Evolutionary conservation across 1,140 invertebrate species (phyloP), one percentile per base, ranked within the genome.

Genomic region (Catajapyx aquilonaris): DNA sequence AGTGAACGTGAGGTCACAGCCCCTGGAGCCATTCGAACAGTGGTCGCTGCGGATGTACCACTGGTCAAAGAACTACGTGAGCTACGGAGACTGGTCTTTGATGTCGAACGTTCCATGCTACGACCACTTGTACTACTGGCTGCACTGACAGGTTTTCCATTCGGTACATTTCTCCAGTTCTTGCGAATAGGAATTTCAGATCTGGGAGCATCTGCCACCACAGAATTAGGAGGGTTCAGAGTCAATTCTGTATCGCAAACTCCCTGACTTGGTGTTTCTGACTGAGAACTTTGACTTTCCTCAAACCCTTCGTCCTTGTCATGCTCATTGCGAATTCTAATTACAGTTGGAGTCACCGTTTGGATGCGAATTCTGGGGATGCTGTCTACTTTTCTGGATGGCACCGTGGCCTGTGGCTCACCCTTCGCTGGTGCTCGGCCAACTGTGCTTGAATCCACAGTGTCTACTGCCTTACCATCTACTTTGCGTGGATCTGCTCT

Each of bases 301-400:
- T 88, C 81, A 48, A 87, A 87, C 5, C 81, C 83, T 61, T 87
- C 83, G 50, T 88, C 83, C 44, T 81, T 76, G 43, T 80, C 72
- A 41, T 71, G 68, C 39, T 77, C 71, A 11, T 22, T 7, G 13
- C 39, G 36, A 18, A 31, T 16, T 33, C 28, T 33, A 39, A 35
- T 45, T 44, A 34, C 23, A 30, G 48, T 42, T 1, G 54, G 43
- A 3, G 54, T 45, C 17, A 51, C 42, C 2, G 52, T 44, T 5
- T 59, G 48, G 0, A 61, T 51, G 38, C 43, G 53, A 10, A 63
- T 57, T 21, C 62, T 60, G 0, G 61, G 55, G 13, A 59, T 56
- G 30, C 58, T 61, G 18, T 57, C 52, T 39, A 35, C 51, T 39
- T 49, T 34, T 31, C 35, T 17, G 22, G 36, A 5, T 31, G 13